Base-by-base conservation (phyloP, 2,113 vertebrate species). In the Phrynosoma blainvillii region DNA sequence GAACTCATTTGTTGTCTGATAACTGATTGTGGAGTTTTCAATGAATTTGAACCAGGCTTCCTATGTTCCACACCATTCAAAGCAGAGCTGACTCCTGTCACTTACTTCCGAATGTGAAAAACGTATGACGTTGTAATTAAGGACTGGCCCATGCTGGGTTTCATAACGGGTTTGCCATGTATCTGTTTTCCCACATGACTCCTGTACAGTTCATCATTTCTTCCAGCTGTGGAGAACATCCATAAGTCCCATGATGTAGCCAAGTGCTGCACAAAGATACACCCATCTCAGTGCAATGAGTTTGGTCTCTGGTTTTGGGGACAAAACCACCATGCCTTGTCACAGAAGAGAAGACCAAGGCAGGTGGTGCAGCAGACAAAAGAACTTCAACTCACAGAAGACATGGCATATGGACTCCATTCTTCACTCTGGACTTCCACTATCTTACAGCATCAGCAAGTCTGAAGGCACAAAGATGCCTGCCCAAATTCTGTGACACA, bases 1-100 rank as follows among this genome's bases (percentile, higher is more conserved):
- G 6, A 70, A 89, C 90, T 81, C 90, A 82, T 62, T 89, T 89
- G 14, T 91, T 93, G 92, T 75, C 91, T 95, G 92, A 92, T 77
- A 11, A 71, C 5, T n/a, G 25, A n/a, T 91, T 93, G 87, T 62
- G 91, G 89, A 93, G 84, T 89, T 90, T 91, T 88, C 91, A 87
- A 90, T 0, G 0, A 92, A 89, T 89, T 92, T 85, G 87, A 94
- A 94, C 0, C 12, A 88, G 79, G 79, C 62, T 76, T 74, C 74
- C 62, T 78, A 18, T 52, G 54, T 30, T 75, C n/a, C 30, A 32
- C 12, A 83, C 36, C 79, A 36, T 16, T 25, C 16, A 87, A 23
- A 36, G 11, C 30, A 36, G 70, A 59, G 71, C 14, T 62, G 14
- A 40, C 14, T 86, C 30, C 13, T 79, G 5, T 87, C 66, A 62